Conservation (phyloP, 1,140 invertebrate species). For the Drosophila athabasca region DNA sequence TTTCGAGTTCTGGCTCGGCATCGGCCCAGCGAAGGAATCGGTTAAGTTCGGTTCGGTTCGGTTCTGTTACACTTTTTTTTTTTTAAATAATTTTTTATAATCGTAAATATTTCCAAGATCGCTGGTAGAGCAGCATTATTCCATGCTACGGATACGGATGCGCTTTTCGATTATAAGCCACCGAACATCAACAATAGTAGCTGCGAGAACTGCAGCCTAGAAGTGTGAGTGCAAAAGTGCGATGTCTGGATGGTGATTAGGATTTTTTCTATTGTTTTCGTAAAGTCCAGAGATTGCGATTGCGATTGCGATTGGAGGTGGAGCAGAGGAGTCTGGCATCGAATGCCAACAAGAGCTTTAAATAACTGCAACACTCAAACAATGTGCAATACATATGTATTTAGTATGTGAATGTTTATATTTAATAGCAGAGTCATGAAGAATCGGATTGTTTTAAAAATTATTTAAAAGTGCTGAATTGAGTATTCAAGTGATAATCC, state of each 20-base stretch:
- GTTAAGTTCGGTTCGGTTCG: neutral
- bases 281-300: conserved; percentile 33
- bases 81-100: no score
- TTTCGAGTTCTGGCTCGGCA: conserved; percentile 4
- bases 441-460: conserved; percentile 38
- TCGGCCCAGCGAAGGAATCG: neutral
- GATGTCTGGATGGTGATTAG: conserved; percentile 72
- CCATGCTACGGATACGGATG: conserved; percentile 55
- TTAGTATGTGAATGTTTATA: conserved; percentile 42
- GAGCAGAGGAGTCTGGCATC: no score
- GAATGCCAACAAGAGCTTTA: conserved; percentile 42
- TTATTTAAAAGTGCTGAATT: conserved; percentile 33
- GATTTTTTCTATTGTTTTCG: conserved; percentile 68
- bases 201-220: no score
- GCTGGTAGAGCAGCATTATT: neutral
- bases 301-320: conserved; percentile 33
- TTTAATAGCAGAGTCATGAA: conserved; percentile 38
- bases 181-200: conserved; percentile 18
- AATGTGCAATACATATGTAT: conserved; percentile 66
- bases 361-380: conserved; percentile 47
- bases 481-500: conserved; percentile 19
- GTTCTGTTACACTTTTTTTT: neutral
- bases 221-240: conserved; percentile 65
- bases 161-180: conserved; percentile 41
- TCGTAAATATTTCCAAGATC: neutral